Conservation (phyloP, 1,140 invertebrate species). For the Pogonomyrmex barbatus region DNA sequence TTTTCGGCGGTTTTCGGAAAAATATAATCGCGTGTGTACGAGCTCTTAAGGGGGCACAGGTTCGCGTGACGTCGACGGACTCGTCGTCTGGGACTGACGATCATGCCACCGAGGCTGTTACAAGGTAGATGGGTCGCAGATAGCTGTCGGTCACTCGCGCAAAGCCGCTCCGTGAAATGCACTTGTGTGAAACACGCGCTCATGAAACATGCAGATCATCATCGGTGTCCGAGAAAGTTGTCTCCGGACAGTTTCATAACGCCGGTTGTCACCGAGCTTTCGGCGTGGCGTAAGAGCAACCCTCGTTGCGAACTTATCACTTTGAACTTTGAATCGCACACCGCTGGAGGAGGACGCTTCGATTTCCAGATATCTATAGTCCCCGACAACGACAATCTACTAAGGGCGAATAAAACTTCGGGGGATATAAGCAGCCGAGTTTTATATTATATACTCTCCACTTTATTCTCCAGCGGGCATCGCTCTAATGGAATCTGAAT, state of each 20-base stretch:
- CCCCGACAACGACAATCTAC: neutral
- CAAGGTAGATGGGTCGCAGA: constrained; percentile 38
- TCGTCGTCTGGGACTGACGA: constrained; percentile 55
- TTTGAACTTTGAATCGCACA: neutral
- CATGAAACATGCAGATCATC: constrained; percentile 53
- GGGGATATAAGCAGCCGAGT: constrained; percentile 8
- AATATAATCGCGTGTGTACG: constrained; percentile 52
- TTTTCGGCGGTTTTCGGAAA: constrained; percentile 48
- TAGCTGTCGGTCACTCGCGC: constrained; percentile 55
- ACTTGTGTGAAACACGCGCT: constrained; percentile 17
- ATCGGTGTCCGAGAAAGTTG: constrained; percentile 29
- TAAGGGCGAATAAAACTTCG: constrained; percentile 8
- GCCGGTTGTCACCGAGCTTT: constrained; percentile 45
- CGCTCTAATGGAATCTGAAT: constrained; percentile 4
- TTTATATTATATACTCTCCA: neutral
- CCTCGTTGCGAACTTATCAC: constrained; percentile 8
- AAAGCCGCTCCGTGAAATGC: constrained; percentile 41
- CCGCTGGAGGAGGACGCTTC: neutral
- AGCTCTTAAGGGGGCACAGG: constrained; percentile 9
- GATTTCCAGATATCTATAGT: neutral
- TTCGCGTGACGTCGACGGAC: constrained; percentile 62
- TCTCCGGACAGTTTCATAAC: constrained; percentile 39
- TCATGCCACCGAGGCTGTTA: constrained; percentile 41
- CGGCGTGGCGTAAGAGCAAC: neutral
- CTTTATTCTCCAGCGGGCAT: neutral